Percentiles rank a stretch among this genome's conserved stretches.
Conservation (phyloP, 2,113 vertebrate genomes). For the Nycticebus coucang region DNA sequence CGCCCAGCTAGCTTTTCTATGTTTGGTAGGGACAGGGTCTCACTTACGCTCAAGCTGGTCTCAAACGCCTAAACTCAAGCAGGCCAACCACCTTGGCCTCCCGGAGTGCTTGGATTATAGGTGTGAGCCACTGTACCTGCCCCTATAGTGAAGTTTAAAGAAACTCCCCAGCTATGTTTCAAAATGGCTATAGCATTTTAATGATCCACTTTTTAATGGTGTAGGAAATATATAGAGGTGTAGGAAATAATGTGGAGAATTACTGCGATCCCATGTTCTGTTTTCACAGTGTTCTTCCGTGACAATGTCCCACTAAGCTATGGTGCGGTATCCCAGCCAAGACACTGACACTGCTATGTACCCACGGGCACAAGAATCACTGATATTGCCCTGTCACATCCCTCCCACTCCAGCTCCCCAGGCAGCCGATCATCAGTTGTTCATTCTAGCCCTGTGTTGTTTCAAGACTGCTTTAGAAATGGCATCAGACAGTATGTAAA, state of each 20-base stretch:
- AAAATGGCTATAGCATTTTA: background rate
- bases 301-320: background rate
- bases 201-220: background rate
- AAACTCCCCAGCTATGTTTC: background rate
- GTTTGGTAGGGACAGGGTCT: too few species aligned
- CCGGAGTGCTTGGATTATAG: too few species aligned
- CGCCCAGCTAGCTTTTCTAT: too few species aligned
- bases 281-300: background rate
- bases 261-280: accelerated
- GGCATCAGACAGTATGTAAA: accelerated
- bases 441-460: background rate
- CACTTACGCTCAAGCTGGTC: too few species aligned
- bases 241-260: background rate
- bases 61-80: too few species aligned
- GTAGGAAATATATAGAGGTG: background rate
- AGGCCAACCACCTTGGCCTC: too few species aligned
- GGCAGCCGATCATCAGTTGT: background rate
- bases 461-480: background rate
- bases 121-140: too few species aligned
- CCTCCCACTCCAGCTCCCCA: background rate
- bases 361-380: too few species aligned
- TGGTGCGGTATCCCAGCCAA: background rate
- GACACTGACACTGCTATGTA: too few species aligned
- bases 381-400: background rate
- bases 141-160: background rate